Percentiles rank a stretch among this genome's conserved stretches.
These are phyloP conservation scores for Choloepus hoffmanni DNA, from an alignment of 2,113 vertebrate species.

Conservation along the genomic window DNA sequence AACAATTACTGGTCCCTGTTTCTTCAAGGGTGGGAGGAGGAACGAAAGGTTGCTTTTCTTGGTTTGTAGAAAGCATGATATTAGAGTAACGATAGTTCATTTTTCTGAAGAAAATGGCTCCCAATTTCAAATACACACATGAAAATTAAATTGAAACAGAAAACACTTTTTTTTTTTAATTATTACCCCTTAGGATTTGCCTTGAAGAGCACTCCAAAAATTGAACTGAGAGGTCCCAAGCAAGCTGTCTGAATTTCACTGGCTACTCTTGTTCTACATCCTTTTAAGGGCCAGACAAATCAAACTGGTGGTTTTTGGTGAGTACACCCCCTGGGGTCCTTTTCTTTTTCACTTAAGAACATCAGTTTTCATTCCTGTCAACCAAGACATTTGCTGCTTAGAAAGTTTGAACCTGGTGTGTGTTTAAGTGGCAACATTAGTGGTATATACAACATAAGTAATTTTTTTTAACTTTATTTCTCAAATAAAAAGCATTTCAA, in stretches of 20 bases:
- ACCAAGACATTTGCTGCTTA: background rate
- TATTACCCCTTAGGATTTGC: constrained; percentile 34
- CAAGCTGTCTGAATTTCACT: constrained; percentile 21
- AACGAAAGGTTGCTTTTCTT: background rate
- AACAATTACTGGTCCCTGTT: background rate
- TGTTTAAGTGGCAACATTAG: background rate
- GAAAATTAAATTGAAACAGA: constrained; percentile 28
- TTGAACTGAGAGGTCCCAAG: constrained; percentile 49
- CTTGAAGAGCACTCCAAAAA: background rate
- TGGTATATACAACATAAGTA: background rate
- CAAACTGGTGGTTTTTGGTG: constrained; percentile 36
- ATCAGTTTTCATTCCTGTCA: background rate
- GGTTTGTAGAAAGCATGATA: background rate
- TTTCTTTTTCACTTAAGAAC: background rate
- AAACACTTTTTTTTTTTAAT: constrained; percentile 15
- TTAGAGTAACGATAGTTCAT: background rate
- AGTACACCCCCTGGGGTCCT: background rate
- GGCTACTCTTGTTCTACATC: background rate
- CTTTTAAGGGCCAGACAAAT: background rate
- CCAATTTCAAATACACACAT: background rate
- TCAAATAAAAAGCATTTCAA: no score
- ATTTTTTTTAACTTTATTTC: no score
- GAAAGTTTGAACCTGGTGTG: background rate
- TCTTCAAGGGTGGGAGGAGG: background rate
- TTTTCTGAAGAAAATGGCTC: background rate